Conservation (phyloP, 2,113 vertebrate genomes). For the Chloebia gouldiae region DNA sequence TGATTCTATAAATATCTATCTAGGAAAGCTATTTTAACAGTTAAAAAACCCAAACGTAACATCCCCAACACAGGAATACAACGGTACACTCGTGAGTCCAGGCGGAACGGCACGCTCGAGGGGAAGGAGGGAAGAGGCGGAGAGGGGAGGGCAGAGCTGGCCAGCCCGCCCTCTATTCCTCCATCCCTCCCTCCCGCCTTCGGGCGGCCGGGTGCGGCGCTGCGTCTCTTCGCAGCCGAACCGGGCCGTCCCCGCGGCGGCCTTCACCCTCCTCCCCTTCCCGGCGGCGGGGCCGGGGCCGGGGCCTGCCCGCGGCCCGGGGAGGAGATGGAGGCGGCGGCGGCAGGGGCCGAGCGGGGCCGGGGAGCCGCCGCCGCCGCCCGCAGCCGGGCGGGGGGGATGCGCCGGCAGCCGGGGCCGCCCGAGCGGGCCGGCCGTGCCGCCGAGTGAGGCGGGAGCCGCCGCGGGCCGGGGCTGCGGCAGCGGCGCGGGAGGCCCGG, state of each 20-base stretch:
- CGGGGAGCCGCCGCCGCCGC: too few relatives aligned
- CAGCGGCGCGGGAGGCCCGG: neutral
- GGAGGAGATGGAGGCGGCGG: neutral
- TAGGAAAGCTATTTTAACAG: neutral
- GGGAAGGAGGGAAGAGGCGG: neutral
- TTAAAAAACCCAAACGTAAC: neutral
- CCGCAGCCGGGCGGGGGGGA: too few relatives aligned
- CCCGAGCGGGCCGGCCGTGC: too few relatives aligned
- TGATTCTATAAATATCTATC: neutral
- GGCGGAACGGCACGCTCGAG: fast-evolving
- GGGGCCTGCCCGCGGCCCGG: neutral
- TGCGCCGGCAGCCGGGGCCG: too few relatives aligned
- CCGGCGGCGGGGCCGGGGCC: neutral
- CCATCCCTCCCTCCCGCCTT: neutral
- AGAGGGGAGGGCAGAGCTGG: neutral
- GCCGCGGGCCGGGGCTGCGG: neutral
- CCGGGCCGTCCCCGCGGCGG: neutral
- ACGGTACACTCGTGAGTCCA: fast-evolving
- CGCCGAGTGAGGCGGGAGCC: too few relatives aligned
- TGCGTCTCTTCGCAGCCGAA: neutral
- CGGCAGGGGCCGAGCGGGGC: neutral
- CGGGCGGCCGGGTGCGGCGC: neutral
- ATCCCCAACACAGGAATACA: fast-evolving
- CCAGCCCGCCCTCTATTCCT: neutral
- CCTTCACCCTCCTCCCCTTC: neutral